Conservation (phyloP, 2,888 invertebrate species). For the Ophioninae sp. region DNA sequence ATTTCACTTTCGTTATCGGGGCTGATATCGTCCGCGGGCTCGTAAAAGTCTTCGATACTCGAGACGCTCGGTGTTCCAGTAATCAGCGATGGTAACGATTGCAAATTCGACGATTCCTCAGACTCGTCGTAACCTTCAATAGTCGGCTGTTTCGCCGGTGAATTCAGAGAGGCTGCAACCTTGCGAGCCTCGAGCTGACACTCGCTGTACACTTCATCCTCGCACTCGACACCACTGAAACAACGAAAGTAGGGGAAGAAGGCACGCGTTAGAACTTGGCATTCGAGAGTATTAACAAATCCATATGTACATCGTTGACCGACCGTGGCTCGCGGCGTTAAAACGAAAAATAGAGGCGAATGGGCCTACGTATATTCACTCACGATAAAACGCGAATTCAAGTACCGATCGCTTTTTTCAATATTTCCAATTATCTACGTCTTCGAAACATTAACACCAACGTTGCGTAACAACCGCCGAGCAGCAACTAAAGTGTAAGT, state of each 20-base stretch:
- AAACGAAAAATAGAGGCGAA: not conserved
- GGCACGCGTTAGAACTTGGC: slow-evolving; percentile 15
- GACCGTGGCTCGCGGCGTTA: not conserved
- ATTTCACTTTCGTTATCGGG: slow-evolving; percentile 11
- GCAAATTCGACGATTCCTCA: slow-evolving; percentile 36
- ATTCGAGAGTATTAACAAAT: slow-evolving; percentile 27
- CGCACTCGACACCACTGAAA: slow-evolving; percentile 90
- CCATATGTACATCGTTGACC: slow-evolving; percentile 1
- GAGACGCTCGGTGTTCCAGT: slow-evolving; percentile 57
- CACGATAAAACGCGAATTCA: not conserved
- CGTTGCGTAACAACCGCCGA: not conserved
- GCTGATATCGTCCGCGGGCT: slow-evolving; percentile 22
- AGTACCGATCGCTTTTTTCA: not conserved
- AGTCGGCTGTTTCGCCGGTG: slow-evolving; percentile 23
- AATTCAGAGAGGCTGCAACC: slow-evolving; percentile 65
- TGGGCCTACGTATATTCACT: not conserved
- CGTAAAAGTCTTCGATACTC: slow-evolving; percentile 47
- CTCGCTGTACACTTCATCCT: slow-evolving; percentile 89
- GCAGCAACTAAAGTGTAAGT: not conserved
- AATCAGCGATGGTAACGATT: slow-evolving; percentile 52
- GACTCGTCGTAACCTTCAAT: slow-evolving; percentile 49
- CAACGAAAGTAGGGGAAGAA: slow-evolving; percentile 68
- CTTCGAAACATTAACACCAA: not conserved
- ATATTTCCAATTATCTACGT: not conserved
- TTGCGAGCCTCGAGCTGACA: slow-evolving; percentile 82